These are phyloP conservation scores for Mirounga angustirostris DNA, from an alignment of 2,113 vertebrate genomes.

Conservation along the genomic window DNA sequence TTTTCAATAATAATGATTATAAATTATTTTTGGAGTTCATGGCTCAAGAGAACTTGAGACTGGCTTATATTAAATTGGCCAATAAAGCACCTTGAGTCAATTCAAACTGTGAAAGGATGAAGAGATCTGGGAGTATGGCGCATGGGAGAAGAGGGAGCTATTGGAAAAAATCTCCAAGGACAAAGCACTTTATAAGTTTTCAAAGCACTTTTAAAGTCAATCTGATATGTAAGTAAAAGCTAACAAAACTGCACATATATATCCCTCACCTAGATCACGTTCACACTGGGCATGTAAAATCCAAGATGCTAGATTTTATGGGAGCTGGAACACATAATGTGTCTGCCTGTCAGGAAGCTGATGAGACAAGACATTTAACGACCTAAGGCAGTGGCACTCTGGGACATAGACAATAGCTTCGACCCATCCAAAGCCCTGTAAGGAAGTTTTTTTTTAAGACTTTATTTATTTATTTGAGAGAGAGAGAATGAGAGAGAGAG, in stretches of 20 bases:
- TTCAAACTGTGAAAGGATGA: conserved; percentile 59
- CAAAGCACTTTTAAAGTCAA: conserved; percentile 85
- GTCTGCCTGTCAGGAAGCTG: conserved; percentile 66
- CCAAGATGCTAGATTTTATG: conserved; percentile 61
- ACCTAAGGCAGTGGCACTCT: neutral
- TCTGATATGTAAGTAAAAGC: conserved; percentile 75
- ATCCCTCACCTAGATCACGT: conserved; percentile 72
- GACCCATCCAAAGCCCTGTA: neutral
- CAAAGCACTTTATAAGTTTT: conserved; percentile 81
- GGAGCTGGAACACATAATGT: conserved; percentile 40
- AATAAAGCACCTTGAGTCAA: conserved; percentile 84
- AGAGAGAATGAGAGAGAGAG: too few relatives aligned
- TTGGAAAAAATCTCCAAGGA: conserved; percentile 82
- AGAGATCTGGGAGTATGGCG: conserved; percentile 24
- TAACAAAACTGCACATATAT: conserved; percentile 48
- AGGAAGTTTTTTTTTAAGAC: neutral
- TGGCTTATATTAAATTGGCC: conserved; percentile 85
- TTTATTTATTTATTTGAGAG: too few relatives aligned
- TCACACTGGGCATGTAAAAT: conserved; percentile 76
- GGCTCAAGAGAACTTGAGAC: conserved; percentile 69
- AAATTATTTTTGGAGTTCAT: conserved; percentile 82
- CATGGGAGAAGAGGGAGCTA: conserved; percentile 78
- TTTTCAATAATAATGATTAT: conserved; percentile 75
- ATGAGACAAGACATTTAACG: conserved; percentile 49
- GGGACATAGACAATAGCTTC: neutral